Evolutionary conservation across 53 echinoderm and acorn worm species (phyloP), one percentile per base, ranked within the genome.

Genomic region (Patiria pectinifera): DNA sequence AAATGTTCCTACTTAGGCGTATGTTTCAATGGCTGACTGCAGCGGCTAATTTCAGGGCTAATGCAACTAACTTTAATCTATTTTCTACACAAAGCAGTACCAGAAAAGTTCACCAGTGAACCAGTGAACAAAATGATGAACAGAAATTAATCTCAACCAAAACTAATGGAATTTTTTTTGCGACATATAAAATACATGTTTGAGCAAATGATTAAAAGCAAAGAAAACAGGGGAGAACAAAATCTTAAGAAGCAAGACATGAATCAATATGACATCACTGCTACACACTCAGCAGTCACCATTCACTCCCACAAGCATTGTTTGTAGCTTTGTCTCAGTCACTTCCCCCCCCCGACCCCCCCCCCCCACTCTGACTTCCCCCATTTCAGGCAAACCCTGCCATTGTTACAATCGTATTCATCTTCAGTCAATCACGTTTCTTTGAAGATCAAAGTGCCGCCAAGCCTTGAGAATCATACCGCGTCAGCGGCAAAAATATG

Each of bases 401-500:
- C 66, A 80, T 90, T 90, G 90, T 90, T 90, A 79, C 62, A 43
- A 66, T 80, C 23, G n/a, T 45, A 69, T 77, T 80, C 45, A 80
- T 90, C 69, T 63, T 23, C 60, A 16, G 69, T 90, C 90, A 80
- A 90, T 90, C 81, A 81, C 45, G 80, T 63, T 19, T 48, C 23
- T 43, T 23, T 23, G 43, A 45, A 24, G 63, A 90, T 90, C 90
- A 90, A 90, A 90, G 90, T 62, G 45, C 78, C 89, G 78, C n/a
- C 79, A 9, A 44, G 59, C 77, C 77, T 61, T 83, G 59, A 83
- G 60, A 83, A 16, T 83, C 81, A 19, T 47, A 11, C 45, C 80
- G 80, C 80, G 8, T 53, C 53, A 2, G 53, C 80, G 80, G 11
- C 45, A 35, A 11, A 35, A 66, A 46, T 79, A 45, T 74, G 80